Evolutionary conservation across 2,113 vertebrate species (phyloP).

Genomic region (Spheniscus mendiculus): DNA sequence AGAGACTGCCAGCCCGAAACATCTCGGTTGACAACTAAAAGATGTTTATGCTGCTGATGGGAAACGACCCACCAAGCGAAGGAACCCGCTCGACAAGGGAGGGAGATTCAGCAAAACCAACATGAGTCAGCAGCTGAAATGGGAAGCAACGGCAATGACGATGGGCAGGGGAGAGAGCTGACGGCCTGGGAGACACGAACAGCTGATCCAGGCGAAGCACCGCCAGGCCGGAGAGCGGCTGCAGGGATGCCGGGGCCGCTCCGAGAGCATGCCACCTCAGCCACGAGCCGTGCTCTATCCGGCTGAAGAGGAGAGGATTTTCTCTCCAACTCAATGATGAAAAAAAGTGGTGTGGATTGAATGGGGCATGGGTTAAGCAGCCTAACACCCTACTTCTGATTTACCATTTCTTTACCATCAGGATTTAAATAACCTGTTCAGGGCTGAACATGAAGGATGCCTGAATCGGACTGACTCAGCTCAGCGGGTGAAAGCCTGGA

Average conservation of each 20-base stretch:
- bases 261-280: background rate
- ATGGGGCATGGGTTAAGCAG: background rate
- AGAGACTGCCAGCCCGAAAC: background rate
- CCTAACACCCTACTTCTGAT: background rate
- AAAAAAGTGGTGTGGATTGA: background rate
- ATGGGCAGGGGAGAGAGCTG: background rate
- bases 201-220: background rate
- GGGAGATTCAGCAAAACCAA: background rate
- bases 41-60: background rate
- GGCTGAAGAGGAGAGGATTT: background rate
- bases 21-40: background rate
- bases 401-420: background rate
- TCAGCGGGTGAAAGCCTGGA: background rate
- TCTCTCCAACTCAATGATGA: background rate
- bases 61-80: accelerated
- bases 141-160: accelerated
- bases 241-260: background rate
- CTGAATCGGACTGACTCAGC: background rate
- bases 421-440: background rate
- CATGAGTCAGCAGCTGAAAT: background rate
- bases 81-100: background rate
- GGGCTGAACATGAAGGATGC: background rate
- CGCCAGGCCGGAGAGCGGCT: background rate
- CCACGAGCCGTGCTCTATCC: accelerated
- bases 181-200: accelerated